These are phyloP conservation scores for Biston stratarius DNA, from an alignment of 2,888 invertebrate genomes.

Conservation along the genomic window DNA sequence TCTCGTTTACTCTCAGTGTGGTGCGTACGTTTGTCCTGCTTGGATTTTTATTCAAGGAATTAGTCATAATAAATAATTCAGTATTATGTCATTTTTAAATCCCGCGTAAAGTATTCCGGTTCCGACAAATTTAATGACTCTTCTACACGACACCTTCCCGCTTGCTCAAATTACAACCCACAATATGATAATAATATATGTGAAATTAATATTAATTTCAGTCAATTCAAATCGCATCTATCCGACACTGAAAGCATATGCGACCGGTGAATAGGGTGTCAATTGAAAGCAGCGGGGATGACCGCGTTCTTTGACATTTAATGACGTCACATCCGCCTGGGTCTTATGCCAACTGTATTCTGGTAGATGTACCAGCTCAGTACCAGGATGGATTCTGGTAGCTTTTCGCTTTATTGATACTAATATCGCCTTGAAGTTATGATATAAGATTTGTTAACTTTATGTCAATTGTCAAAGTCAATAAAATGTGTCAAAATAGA, in stretches of 20 bases:
- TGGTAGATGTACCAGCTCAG: background rate
- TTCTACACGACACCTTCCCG: too few relatives aligned
- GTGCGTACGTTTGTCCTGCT: too few relatives aligned
- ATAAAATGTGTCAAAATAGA: too few relatives aligned
- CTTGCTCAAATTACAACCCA: slow-evolving; percentile 13
- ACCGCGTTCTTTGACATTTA: slow-evolving; percentile 60
- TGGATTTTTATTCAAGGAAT: too few relatives aligned
- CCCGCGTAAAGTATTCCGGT: background rate
- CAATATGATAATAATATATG: slow-evolving; percentile 44
- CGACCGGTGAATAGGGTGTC: slow-evolving; percentile 65
- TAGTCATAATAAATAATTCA: too few relatives aligned
- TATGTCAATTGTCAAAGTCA: too few relatives aligned
- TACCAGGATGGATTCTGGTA: background rate
- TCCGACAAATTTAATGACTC: too few relatives aligned
- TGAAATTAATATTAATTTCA: slow-evolving; percentile 16
- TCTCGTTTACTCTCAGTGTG: too few relatives aligned
- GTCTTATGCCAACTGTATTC: background rate
- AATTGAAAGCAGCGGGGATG: slow-evolving; percentile 66
- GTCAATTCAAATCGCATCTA: slow-evolving; percentile 16
- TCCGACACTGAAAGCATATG: slow-evolving; percentile 31
- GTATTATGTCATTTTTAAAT: background rate
- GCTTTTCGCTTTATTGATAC: too few relatives aligned
- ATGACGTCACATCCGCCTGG: slow-evolving; percentile 39
- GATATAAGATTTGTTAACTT: too few relatives aligned
- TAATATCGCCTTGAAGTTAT: too few relatives aligned